Percentiles rank a stretch among this genome's conserved stretches.
phyloP scores from a whole-genome alignment of 2,113 vertebrate species.

The Istiophorus platypterus region DNA sequence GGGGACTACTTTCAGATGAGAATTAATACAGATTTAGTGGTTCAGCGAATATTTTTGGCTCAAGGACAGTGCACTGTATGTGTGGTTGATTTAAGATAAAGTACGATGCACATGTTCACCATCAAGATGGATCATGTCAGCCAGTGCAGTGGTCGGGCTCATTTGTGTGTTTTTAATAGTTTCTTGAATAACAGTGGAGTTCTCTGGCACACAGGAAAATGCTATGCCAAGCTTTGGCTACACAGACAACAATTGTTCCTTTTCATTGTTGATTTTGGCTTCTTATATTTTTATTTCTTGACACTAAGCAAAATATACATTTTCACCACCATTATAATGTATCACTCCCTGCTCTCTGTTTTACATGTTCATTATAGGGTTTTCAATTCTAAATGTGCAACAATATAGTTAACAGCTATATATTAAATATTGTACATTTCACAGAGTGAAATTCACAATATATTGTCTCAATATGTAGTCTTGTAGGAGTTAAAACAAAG shows the following conservation, averaged over 20 bases:
- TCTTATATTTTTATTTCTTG: no score
- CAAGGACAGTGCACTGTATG: background rate
- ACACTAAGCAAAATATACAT: no score
- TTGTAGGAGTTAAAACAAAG: background rate
- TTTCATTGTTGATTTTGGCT: no score
- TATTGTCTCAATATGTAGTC: no score
- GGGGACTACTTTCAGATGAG: background rate
- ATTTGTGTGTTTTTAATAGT: background rate
- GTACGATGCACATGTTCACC: background rate
- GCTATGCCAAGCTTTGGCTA: no score
- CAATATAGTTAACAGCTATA: no score
- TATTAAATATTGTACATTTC: background rate
- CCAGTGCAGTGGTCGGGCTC: background rate
- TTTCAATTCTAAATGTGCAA: background rate
- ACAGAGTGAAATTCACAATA: no score
- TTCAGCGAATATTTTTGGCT: background rate
- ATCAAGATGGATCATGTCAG: background rate
- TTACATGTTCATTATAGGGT: background rate
- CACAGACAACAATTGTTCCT: no score
- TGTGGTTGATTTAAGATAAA: constrained; percentile 3
- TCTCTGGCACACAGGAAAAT: background rate
- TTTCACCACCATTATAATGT: no score
- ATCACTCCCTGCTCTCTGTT: no score
- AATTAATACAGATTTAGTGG: background rate
- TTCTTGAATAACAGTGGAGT: background rate